Percentiles rank a stretch among this genome's conserved stretches.
These are phyloP conservation scores for Sebastes nivosus DNA, from an alignment of 2,797 vertebrate genomes.

Conservation along the genomic window DNA sequence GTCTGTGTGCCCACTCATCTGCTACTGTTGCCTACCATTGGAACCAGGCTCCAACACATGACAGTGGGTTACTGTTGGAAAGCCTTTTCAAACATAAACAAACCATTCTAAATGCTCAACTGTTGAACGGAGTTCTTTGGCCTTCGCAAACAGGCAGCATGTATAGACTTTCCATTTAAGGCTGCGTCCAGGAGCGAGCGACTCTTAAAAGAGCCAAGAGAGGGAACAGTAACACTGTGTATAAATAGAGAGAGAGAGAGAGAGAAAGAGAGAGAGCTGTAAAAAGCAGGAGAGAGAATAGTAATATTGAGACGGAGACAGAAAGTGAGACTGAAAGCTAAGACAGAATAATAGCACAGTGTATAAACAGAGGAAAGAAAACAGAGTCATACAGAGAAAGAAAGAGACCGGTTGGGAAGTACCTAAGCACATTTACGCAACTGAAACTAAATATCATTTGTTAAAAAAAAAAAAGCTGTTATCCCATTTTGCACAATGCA, in stretches of 20 bases:
- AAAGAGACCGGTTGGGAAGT: not conserved
- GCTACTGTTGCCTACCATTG: slow-evolving; percentile 43
- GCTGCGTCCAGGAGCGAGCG: slow-evolving; percentile 61
- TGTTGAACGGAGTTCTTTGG: slow-evolving; percentile 68
- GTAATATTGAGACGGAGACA: slow-evolving; percentile 28
- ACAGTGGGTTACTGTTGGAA: slow-evolving; percentile 74
- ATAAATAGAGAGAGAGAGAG: slow-evolving; percentile 54
- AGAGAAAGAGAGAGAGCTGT: slow-evolving; percentile 19
- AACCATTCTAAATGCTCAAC: slow-evolving; percentile 79
- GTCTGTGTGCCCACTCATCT: slow-evolving; percentile 13
- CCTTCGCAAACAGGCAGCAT: slow-evolving; percentile 65
- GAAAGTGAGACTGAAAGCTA: slow-evolving; percentile 38
- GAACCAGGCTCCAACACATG: slow-evolving; percentile 59
- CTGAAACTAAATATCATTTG: not conserved
- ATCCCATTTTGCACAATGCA: too few relatives aligned
- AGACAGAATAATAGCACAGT: slow-evolving; percentile 33
- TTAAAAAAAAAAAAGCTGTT: too few relatives aligned
- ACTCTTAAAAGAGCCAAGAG: slow-evolving; percentile 68
- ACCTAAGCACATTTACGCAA: not conserved
- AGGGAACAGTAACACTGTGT: slow-evolving; percentile 74
- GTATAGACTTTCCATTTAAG: slow-evolving; percentile 80
- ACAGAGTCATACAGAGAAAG: not conserved
- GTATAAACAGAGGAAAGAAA: slow-evolving; percentile 16
- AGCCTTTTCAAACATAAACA: slow-evolving; percentile 77
- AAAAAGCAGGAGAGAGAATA: not conserved